Base-by-base conservation (phyloP, 2,888 invertebrate genomes). In the Teleogryllus oceanicus region DNA sequence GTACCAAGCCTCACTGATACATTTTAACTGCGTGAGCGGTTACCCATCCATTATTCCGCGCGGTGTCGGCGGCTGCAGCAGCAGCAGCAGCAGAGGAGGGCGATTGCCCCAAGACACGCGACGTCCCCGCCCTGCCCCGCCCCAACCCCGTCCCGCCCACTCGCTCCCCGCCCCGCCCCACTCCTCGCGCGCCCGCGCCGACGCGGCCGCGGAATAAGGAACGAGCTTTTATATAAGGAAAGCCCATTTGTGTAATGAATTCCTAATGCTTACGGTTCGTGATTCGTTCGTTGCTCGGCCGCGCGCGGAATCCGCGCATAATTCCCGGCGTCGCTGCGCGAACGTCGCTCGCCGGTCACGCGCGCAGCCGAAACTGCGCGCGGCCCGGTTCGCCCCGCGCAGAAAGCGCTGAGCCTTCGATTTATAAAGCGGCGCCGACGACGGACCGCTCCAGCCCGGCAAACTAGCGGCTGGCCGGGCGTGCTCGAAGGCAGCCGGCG, bases 221-320 rank as follows among this genome's bases (percentile, higher is more conserved):
- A 62, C 62, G 62, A n/a, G 11, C 62, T 62, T 13, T 62, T 62
- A 62, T 62, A 62, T 62, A 62, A 62, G 62, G 62, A 62, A 62
- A 62, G 16, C n/a, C 62, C 13, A 62, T 62, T 62, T 62, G 62
- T 62, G 62, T 62, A 62, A 62, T 62, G 62, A 62, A 62, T 62
- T 62, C 62, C 62, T 62, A 62, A 62, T 62, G 13, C 62, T 62
- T n/a, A 62, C 62, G 62, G 62, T 62, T n/a, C 62, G 62, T n/a
- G 62, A 62, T 62, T 62, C 62, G 62, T 62, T 62, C n/a, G 62
- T 62, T 62, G 8, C 62, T n/a, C 62, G 62, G 16, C 62, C 16
- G 62, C 62, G 62, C 13, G 62, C n/a, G 62, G 62, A 62, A 62
- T 62, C 62, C 62, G n/a, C 16, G 62, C 62, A 62, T 62, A 62